These are phyloP conservation scores for Solenopsis fugax DNA, from an alignment of 1,140 invertebrate species.

Conservation along the genomic window DNA sequence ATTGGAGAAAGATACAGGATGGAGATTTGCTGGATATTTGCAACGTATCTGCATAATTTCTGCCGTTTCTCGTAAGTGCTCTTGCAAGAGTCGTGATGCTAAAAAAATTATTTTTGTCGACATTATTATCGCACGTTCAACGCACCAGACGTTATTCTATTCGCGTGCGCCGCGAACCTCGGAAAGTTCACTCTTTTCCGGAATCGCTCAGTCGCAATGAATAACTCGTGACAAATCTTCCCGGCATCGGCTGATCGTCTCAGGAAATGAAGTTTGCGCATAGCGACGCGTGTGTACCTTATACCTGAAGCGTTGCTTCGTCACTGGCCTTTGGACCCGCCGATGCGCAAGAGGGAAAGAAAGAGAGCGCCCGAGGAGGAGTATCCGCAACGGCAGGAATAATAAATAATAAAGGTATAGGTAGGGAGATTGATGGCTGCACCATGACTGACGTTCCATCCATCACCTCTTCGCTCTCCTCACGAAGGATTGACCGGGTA, in stretches of 20 bases:
- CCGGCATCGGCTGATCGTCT: slow-evolving; percentile 20
- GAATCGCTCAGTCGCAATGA: slow-evolving; percentile 19
- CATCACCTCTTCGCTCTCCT: slow-evolving; percentile 81
- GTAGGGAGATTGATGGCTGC: slow-evolving; percentile 85
- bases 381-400: slow-evolving; percentile 81
- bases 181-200: background rate
- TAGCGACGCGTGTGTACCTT: slow-evolving; percentile 46
- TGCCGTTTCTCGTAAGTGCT: background rate
- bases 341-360: slow-evolving; percentile 61
- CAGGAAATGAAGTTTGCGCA: slow-evolving; percentile 53
- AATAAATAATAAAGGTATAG: slow-evolving; percentile 85
- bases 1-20: background rate
- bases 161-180: background rate
- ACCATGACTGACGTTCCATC: slow-evolving; percentile 86
- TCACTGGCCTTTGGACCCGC: slow-evolving; percentile 80
- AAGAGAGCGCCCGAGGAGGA: slow-evolving; percentile 69
- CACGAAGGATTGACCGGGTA: slow-evolving; percentile 68
- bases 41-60: background rate
- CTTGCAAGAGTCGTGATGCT: background rate
- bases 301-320: slow-evolving; percentile 80
- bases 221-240: slow-evolving; percentile 13
- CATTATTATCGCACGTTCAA: background rate
- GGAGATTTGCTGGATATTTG: background rate
- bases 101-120: background rate
- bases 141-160: background rate